Percentiles rank a stretch among this genome's conserved stretches.
phyloP scores from a whole-genome alignment of 53 echinoderm and acorn worm genomes.

The Holothuria leucospilota region DNA sequence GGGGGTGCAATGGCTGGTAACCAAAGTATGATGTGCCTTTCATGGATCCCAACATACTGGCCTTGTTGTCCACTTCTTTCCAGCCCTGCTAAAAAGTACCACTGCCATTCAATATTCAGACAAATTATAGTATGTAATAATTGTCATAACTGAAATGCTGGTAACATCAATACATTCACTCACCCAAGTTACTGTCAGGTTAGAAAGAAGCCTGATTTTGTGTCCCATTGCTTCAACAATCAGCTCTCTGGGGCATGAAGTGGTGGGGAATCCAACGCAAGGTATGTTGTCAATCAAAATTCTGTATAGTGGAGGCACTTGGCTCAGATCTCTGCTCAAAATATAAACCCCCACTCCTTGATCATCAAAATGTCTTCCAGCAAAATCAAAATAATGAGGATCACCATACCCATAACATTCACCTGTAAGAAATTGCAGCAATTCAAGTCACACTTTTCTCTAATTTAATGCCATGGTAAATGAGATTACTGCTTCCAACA shows the following conservation, averaged over 20 bases:
- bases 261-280: conserved; percentile 76
- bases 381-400: conserved; percentile 87
- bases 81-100: too few species aligned
- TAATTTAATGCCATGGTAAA: too few species aligned
- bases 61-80: too few species aligned
- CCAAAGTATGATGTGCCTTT: too few species aligned
- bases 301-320: conserved; percentile 57
- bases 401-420: conserved; percentile 88
- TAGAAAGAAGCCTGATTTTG: conserved; percentile 53
- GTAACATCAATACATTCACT: too few species aligned
- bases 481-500: too few species aligned
- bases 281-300: conserved; percentile 76
- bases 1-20: too few species aligned
- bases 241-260: conserved; percentile 75
- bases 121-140: too few species aligned
- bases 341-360: conserved; percentile 88
- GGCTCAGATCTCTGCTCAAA: conserved; percentile 59
- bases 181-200: conserved; percentile 19
- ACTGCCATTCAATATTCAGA: too few species aligned
- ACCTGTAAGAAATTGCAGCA: conserved; percentile 52
- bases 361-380: conserved; percentile 76
- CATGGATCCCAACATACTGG: too few species aligned
- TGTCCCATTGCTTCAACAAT: conserved; percentile 60
- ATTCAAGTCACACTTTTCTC: too few species aligned
- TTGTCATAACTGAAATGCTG: too few species aligned